These are phyloP conservation scores for Oncorhynchus tshawytscha DNA, from an alignment of 2,113 vertebrate genomes.

Conservation along the genomic window DNA sequence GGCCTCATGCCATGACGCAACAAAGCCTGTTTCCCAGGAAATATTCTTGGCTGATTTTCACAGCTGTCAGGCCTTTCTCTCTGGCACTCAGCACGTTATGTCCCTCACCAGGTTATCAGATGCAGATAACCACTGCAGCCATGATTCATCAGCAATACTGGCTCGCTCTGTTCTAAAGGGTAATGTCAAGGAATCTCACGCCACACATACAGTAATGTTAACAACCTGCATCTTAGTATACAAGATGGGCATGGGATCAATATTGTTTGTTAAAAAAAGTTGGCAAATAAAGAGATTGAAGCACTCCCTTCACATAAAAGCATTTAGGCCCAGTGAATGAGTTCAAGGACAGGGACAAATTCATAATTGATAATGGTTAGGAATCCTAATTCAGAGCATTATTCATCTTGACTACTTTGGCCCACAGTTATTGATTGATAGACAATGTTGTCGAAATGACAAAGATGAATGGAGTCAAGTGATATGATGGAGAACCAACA, in stretches of 20 bases:
- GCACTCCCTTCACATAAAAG: constrained; percentile 41
- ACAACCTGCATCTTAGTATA: constrained; percentile 6
- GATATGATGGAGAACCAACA: constrained; percentile 1
- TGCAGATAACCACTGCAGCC: constrained; percentile 39
- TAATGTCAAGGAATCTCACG: constrained; percentile 36
- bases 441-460: constrained; percentile 53
- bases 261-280: neutral
- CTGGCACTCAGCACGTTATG: constrained; percentile 34
- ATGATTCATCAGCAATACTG: constrained; percentile 43
- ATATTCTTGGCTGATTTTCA: constrained; percentile 47
- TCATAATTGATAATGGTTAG: constrained; percentile 69
- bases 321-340: constrained; percentile 42
- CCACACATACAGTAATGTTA: constrained; percentile 23
- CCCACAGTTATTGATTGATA: constrained; percentile 59
- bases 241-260: constrained; percentile 27
- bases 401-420: constrained; percentile 67
- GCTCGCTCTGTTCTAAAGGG: constrained; percentile 36
- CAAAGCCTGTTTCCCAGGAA: constrained; percentile 48
- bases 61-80: constrained; percentile 35
- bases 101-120: constrained; percentile 35
- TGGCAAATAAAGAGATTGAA: constrained; percentile 36
- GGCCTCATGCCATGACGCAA: constrained; percentile 49
- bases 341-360: constrained; percentile 63
- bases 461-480: constrained; percentile 48
- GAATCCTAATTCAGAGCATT: constrained; percentile 62